phyloP scores from a whole-genome alignment of 1,140 invertebrate species.

The Diachasmimorpha longicaudata region DNA sequence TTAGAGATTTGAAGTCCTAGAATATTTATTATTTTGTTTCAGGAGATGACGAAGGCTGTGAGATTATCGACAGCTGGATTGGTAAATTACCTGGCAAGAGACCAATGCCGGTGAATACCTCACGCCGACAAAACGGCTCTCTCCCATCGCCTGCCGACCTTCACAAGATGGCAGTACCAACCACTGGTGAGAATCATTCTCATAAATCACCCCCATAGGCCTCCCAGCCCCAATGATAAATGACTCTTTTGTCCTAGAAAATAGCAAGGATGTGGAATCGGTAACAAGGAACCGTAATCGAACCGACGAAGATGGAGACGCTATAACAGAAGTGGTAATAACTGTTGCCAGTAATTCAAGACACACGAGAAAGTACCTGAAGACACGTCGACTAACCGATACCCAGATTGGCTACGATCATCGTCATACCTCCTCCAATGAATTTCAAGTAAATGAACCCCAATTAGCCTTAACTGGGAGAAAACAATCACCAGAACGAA shows the following conservation, averaged over 20 bases:
- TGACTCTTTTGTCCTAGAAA: not conserved
- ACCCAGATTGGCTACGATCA: conserved; percentile 39
- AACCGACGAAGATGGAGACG: conserved; percentile 21
- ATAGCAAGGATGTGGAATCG: not conserved
- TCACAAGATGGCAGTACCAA: not conserved
- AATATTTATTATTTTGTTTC: not conserved
- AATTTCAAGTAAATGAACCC: not conserved
- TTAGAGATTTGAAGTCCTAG: no score
- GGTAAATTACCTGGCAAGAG: not conserved
- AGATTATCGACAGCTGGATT: not conserved
- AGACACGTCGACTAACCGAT: conserved; percentile 41
- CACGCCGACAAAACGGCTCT: not conserved
- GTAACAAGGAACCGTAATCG: not conserved
- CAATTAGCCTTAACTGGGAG: not conserved
- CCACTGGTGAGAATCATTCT: not conserved
- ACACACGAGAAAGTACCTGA: conserved; percentile 33
- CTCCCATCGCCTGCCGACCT: not conserved
- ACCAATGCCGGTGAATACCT: not conserved
- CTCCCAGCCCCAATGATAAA: not conserved
- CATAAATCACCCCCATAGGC: no score
- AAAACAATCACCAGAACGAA: not conserved
- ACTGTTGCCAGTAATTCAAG: conserved; percentile 26
- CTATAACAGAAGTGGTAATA: conserved; percentile 31
- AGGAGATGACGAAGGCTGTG: not conserved
- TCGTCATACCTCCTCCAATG: conserved; percentile 8